Conservation (phyloP, 2,113 vertebrate species). For the Sitta europaea region DNA sequence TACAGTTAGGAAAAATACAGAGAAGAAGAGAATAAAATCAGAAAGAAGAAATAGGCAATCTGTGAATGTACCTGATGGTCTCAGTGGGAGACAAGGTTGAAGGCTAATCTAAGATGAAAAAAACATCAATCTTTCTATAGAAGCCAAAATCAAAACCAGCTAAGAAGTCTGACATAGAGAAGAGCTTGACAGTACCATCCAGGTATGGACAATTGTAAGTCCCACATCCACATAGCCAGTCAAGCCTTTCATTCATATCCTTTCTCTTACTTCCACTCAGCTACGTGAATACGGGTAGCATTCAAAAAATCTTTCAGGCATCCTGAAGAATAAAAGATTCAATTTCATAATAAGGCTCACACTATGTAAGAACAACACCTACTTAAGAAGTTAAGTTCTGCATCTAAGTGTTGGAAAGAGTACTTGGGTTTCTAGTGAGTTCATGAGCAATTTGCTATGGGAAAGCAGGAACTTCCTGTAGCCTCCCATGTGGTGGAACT, state of each 20-base stretch:
- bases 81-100: neutral
- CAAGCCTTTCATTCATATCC: slow-evolving; percentile 4
- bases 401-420: neutral
- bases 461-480: neutral
- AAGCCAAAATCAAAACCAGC: neutral
- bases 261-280: neutral
- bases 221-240: neutral
- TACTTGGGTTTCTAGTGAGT: neutral
- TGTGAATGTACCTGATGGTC: neutral
- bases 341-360: neutral
- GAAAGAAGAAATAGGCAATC: neutral
- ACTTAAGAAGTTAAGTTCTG: neutral
- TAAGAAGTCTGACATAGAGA: neutral
- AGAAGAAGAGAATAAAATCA: neutral
- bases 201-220: neutral
- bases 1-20: neutral
- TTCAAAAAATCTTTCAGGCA: neutral
- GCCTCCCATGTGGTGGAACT: neutral
- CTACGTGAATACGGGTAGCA: neutral
- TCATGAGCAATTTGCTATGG: neutral
- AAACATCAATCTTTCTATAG: neutral
- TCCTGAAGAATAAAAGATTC: neutral
- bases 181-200: neutral
- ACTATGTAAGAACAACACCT: neutral
- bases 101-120: neutral